Evolutionary conservation across 2,113 vertebrate species (phyloP).

Genomic region (Bubalus kerabau): DNA sequence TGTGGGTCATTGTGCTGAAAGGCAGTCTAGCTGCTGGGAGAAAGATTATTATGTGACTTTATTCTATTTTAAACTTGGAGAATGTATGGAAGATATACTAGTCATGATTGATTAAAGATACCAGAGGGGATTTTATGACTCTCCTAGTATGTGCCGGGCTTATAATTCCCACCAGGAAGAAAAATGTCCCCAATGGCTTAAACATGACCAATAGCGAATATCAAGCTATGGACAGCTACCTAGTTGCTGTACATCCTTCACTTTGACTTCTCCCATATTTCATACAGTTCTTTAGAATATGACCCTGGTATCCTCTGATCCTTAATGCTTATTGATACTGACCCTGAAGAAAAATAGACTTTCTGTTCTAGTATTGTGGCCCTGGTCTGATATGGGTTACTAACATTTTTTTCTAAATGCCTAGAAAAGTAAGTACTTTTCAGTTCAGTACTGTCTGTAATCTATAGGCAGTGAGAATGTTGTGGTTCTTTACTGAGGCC

Average conservation of each 20-base stretch:
- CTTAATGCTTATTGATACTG: constrained; percentile 2
- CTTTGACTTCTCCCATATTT: background rate
- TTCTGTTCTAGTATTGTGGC: background rate
- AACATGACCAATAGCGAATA: constrained; percentile 50
- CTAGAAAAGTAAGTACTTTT: background rate
- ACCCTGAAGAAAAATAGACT: background rate
- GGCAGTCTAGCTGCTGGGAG: constrained; percentile 76
- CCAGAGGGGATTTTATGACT: constrained; percentile 72
- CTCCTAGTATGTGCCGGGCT: constrained; percentile 59
- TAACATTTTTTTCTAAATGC: background rate
- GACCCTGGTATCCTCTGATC: background rate
- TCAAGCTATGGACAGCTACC: background rate
- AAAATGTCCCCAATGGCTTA: constrained; percentile 52
- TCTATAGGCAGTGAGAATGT: background rate
- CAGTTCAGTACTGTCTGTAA: background rate
- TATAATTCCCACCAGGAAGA: constrained; percentile 70
- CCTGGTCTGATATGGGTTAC: background rate
- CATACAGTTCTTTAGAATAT: background rate
- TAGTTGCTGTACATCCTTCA: background rate
- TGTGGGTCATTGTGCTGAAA: constrained; percentile 82
- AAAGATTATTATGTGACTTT: constrained; percentile 82
- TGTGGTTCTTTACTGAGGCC: background rate
- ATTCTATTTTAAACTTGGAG: constrained; percentile 77
- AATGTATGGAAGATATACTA: constrained; percentile 73
- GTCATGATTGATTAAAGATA: constrained; percentile 80